These are phyloP conservation scores for Pao palembangensis DNA, from an alignment of 2,113 vertebrate genomes.

Conservation along the genomic window DNA sequence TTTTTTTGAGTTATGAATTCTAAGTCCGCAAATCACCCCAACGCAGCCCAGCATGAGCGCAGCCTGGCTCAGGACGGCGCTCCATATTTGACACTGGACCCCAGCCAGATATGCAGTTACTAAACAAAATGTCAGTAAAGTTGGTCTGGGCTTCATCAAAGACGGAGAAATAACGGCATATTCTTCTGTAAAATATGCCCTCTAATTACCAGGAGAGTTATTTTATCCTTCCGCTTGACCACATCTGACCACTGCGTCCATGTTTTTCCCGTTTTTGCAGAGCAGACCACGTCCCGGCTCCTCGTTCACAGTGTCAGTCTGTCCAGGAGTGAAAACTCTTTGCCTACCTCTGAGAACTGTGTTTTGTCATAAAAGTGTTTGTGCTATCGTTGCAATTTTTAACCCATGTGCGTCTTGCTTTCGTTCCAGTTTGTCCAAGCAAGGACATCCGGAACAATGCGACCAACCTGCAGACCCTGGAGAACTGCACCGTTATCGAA, in stretches of 20 bases:
- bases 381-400: not conserved
- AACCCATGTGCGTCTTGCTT: not conserved
- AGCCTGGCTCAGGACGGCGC: constrained; percentile 38
- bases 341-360: not conserved
- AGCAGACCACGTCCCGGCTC: constrained; percentile 28
- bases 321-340: constrained; percentile 3
- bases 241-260: constrained; percentile 37
- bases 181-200: constrained; percentile 46
- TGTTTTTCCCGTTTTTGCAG: constrained; percentile 43
- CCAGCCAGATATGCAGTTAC: constrained; percentile 60
- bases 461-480: constrained; percentile 79
- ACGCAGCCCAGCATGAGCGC: constrained; percentile 49
- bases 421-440: constrained; percentile 83
- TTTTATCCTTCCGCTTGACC: constrained; percentile 18
- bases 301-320: constrained; percentile 19
- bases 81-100: constrained; percentile 62
- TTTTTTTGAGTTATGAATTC: constrained; percentile 48
- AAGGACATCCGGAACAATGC: constrained; percentile 95
- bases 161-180: constrained; percentile 39
- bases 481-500: constrained; percentile 95
- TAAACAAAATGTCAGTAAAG: constrained; percentile 67
- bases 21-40: constrained; percentile 39
- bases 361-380: not conserved
- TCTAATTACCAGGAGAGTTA: constrained; percentile 54
- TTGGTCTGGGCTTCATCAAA: constrained; percentile 63